phyloP scores from a whole-genome alignment of 2,797 vertebrate species.

The Mycteria americana region DNA sequence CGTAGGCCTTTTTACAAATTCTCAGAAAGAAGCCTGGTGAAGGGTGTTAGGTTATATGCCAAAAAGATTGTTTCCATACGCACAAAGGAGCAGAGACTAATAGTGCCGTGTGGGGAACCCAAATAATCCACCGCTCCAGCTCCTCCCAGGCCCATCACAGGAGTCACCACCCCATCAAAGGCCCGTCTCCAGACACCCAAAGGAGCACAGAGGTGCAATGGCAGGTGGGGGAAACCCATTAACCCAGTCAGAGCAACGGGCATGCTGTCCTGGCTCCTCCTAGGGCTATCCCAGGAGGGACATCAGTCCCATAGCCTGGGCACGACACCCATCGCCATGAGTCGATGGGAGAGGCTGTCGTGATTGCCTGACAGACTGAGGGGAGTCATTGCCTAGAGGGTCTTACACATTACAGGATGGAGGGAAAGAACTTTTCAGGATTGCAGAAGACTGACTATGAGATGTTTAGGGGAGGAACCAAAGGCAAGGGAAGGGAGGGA shows the following conservation, averaged over 20 bases:
- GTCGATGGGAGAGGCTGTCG: neutral
- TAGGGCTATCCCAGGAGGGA: neutral
- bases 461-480: neutral
- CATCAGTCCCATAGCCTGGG: neutral
- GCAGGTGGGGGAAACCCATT: neutral
- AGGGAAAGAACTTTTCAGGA: neutral
- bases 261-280: neutral
- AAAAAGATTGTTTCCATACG: neutral
- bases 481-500: neutral
- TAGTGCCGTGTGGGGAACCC: neutral
- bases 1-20: neutral
- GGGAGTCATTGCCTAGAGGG: neutral
- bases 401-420: accelerated
- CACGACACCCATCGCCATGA: neutral
- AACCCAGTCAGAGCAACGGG: neutral
- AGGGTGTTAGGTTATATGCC: neutral
- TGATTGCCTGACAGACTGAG: neutral
- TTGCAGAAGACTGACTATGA: neutral
- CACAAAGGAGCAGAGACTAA: neutral
- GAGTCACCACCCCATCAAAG: neutral
- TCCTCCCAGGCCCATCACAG: neutral
- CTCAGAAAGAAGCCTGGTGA: neutral
- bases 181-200: neutral
- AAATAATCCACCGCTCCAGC: neutral
- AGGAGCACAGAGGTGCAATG: neutral